These are phyloP conservation scores for Vulpes ferrilata DNA, from an alignment of 2,113 vertebrate species.

Conservation along the genomic window DNA sequence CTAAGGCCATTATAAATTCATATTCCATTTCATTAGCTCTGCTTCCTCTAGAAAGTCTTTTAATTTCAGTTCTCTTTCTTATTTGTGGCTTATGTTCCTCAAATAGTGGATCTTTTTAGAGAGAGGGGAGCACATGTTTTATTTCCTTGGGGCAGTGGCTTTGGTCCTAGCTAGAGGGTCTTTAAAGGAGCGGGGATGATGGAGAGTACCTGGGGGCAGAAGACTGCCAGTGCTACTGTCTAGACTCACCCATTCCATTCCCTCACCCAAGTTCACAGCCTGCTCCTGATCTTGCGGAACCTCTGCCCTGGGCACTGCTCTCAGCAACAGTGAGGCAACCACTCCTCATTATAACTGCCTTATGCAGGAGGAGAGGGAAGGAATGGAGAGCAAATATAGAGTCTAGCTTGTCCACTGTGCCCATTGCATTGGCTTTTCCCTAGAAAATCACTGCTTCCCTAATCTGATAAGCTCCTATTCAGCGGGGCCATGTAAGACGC, in stretches of 20 bases:
- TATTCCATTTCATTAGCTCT: constrained; percentile 2
- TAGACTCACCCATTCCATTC: background rate
- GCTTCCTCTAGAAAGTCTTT: background rate
- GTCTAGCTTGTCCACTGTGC: background rate
- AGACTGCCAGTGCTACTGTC: background rate
- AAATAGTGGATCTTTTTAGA: background rate
- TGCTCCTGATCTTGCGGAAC: background rate
- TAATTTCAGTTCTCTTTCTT: background rate
- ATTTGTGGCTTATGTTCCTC: constrained; percentile 30
- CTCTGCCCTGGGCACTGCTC: background rate
- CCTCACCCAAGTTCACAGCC: background rate
- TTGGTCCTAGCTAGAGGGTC: background rate
- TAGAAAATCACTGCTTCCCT: background rate
- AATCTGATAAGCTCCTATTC: background rate
- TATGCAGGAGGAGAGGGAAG: background rate
- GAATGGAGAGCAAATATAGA: background rate
- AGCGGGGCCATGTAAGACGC: background rate
- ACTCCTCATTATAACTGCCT: background rate
- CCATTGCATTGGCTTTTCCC: background rate
- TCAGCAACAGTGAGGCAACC: background rate
- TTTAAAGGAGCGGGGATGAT: background rate
- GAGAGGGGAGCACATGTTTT: background rate
- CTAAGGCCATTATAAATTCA: constrained; percentile 28
- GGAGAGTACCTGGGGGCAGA: background rate
- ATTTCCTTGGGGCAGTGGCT: background rate